These are phyloP conservation scores for Temnothorax ravouxi DNA, from an alignment of 2,888 invertebrate species.

Conservation along the genomic window DNA sequence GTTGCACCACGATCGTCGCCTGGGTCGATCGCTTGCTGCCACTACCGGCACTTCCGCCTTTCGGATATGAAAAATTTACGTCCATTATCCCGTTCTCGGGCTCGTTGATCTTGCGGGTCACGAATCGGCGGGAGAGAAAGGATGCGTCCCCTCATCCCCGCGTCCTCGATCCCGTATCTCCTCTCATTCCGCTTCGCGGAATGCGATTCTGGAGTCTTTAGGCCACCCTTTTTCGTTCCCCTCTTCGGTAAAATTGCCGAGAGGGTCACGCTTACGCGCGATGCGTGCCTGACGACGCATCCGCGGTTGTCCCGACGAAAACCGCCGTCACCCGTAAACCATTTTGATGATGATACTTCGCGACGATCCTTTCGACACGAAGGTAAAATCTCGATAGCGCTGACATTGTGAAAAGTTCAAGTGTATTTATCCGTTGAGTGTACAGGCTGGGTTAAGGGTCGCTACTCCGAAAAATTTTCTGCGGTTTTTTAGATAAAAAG, in stretches of 20 bases:
- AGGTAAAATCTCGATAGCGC: not conserved
- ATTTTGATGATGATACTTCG: not conserved
- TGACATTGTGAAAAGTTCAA: constrained; percentile 14
- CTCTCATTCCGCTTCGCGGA: constrained; percentile 3
- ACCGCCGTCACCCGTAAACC: constrained; percentile 35
- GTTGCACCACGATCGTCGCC: constrained; percentile 94
- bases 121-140: constrained; percentile 21
- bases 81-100: constrained; percentile 38
- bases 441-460: constrained; percentile 16
- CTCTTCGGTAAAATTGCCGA: not conserved
- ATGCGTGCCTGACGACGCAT: not conserved
- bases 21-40: constrained; percentile 88
- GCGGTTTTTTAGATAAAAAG: not conserved
- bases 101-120: constrained; percentile 10
- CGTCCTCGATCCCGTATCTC: constrained; percentile 3
- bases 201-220: not conserved
- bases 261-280: not conserved
- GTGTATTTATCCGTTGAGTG: constrained; percentile 4
- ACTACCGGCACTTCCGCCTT: constrained; percentile 78
- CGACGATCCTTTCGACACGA: constrained; percentile 11
- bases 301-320: constrained; percentile 14
- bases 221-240: constrained; percentile 18
- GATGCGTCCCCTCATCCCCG: not conserved
- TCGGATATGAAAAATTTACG: constrained; percentile 63
- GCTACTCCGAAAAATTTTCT: not conserved